A percentile compares a stretch with the other conserved stretches of the same genome.
phyloP scores from a whole-genome alignment of 2,113 vertebrate genomes.

The Otocyon megalotis region DNA sequence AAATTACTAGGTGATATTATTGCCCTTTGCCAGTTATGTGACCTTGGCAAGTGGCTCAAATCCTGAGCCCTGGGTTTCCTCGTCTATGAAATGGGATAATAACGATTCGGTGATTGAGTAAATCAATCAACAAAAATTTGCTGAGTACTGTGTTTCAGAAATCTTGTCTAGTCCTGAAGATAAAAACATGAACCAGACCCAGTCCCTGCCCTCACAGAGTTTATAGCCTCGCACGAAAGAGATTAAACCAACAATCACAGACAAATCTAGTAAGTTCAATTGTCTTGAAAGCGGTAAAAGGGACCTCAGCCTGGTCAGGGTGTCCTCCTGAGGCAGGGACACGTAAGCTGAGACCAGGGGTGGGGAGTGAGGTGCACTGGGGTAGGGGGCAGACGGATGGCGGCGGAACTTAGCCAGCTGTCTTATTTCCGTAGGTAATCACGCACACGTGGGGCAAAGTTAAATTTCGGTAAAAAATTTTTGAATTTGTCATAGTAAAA shows the following conservation, averaged over 20 bases:
- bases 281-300: not conserved
- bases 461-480: not conserved
- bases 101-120: not conserved
- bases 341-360: not conserved
- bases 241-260: not conserved
- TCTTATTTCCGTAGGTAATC: not conserved
- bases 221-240: not conserved
- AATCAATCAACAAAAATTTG: not conserved
- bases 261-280: not conserved
- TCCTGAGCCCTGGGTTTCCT: not conserved
- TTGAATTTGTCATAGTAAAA: not conserved
- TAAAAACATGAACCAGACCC: not conserved
- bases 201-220: not conserved
- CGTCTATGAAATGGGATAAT: not conserved
- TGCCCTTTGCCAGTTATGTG: not conserved
- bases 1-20: not conserved
- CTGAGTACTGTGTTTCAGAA: not conserved
- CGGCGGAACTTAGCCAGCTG: not conserved
- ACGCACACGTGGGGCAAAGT: not conserved
- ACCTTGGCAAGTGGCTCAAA: not conserved
- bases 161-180: not conserved
- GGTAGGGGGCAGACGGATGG: not conserved
- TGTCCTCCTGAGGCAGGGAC: not conserved
- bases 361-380: not conserved
- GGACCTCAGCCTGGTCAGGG: not conserved